These are phyloP conservation scores for Grapholita molesta DNA, from an alignment of 1,140 invertebrate genomes.

Conservation along the genomic window DNA sequence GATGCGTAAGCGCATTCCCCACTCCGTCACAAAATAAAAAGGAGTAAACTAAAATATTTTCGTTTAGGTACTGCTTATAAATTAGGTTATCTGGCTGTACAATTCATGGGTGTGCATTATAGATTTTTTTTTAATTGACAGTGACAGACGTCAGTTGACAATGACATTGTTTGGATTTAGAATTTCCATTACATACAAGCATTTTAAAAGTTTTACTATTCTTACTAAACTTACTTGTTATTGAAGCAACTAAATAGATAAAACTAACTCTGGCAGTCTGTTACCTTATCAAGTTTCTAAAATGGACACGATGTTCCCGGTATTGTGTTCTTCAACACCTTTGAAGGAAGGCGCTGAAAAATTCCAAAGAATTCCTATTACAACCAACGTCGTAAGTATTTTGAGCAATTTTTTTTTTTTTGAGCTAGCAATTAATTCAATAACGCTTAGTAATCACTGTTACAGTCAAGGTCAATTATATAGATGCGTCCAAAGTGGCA, in stretches of 20 bases:
- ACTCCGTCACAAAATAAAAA: too few relatives aligned
- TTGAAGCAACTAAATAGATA: neutral
- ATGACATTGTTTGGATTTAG: neutral
- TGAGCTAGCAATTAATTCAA: neutral
- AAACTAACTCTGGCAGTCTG: neutral
- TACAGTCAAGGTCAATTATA: too few relatives aligned
- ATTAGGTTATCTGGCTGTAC: neutral
- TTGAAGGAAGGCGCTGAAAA: conserved; percentile 44
- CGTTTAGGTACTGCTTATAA: too few relatives aligned
- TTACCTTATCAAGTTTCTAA: neutral
- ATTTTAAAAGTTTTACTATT: neutral
- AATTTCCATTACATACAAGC: neutral
- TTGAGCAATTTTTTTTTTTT: neutral
- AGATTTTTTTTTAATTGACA: neutral
- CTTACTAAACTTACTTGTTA: neutral
- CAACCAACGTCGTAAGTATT: conserved; percentile 43
- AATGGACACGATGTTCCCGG: conserved; percentile 38
- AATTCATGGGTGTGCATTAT: neutral
- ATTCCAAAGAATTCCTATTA: conserved; percentile 45
- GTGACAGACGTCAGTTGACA: neutral
- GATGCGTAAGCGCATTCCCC: too few relatives aligned
- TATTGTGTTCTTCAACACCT: conserved; percentile 41
- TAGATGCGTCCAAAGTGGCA: too few relatives aligned
- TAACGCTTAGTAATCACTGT: too few relatives aligned
- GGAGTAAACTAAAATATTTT: too few relatives aligned